Base-by-base conservation (phyloP, 2,888 invertebrate species). In the Sinelater perroti region DNA sequence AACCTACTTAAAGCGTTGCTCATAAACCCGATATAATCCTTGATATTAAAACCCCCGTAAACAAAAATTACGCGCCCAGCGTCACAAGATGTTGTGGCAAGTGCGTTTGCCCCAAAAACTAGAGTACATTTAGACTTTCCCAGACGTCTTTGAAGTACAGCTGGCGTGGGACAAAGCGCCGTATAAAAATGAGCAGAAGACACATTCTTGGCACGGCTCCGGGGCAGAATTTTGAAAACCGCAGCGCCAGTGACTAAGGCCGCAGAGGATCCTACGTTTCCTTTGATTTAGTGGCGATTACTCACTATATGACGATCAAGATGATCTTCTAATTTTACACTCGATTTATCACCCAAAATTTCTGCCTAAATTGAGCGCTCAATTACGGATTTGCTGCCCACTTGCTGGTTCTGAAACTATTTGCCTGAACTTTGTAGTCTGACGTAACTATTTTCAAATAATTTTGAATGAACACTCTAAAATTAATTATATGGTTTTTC, bases 141-240 rank as follows among this genome's bases (percentile, higher is more conserved):
- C 10, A 30, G 11, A 35, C 16, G n/a, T n/a, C 14, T 40, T 40
- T 21, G 13, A 17, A 17, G 28, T 16, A 10, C 30, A 30, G 16
- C 11, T 28, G 10, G 31, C 45, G 45, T 45, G 14, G 45, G 45
- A 28, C 30, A 45, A 30, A 45, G 28, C 28, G 30, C 31, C 28
- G 17, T 45, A n/a, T 30, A 30, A 30, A n/a, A n/a, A n/a, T n/a
- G n/a, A n/a, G 13, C 6, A 30, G 7, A 6, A 6, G 30, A 30
- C 45, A 31, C 30, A 45, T 45, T 45, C 45, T 45, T 45, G 45
- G 45, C 45, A 30, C 45, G 13, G n/a, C 16, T 8, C 3, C 13
- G 45, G 5, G 18, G 20, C 11, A 30, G 13, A 40, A 14, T 24
- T 11, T 24, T 24, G 10, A 17, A 40, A 45, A 45, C n/a, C 10